Evolutionary conservation across 2,888 invertebrate species (phyloP).

Genomic region (Caradrina clavipalpis): DNA sequence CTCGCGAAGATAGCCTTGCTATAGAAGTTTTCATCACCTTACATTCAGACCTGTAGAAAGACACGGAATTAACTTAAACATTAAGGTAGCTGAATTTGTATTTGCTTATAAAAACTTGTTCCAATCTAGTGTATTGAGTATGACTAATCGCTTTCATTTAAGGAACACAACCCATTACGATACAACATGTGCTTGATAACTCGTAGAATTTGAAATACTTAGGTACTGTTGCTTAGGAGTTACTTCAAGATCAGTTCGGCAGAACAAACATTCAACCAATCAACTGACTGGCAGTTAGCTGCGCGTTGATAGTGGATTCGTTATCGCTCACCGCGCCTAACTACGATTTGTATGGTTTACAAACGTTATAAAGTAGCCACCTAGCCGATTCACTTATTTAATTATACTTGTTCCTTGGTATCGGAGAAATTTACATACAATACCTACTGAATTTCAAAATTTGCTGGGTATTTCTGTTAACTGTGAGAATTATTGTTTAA

Average conservation of each 20-base stretch:
- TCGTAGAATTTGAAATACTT: constrained; percentile 1
- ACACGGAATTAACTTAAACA: not conserved
- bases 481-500: constrained; percentile 15
- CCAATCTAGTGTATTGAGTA: constrained; percentile 3
- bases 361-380: constrained; percentile 45
- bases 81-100: not conserved
- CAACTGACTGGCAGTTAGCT: constrained; percentile 55
- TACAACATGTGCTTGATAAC: constrained; percentile 18
- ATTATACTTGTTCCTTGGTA: constrained; percentile 66
- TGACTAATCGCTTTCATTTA: constrained; percentile 16
- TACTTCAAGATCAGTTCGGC: constrained; percentile 56
- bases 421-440: constrained; percentile 69
- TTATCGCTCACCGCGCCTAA: constrained; percentile 78
- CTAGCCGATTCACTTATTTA: constrained; percentile 65
- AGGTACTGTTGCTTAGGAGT: constrained; percentile 8
- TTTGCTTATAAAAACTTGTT: not conserved
- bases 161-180: constrained; percentile 27
- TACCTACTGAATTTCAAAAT: constrained; percentile 51
- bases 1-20: not conserved
- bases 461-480: constrained; percentile 30
- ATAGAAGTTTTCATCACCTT: not conserved
- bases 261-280: constrained; percentile 48
- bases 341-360: constrained; percentile 74
- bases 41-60: not conserved
- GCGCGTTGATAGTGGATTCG: constrained; percentile 69